Evolutionary conservation across 1,140 invertebrate species (phyloP).

Genomic region (Patella vulgata): DNA sequence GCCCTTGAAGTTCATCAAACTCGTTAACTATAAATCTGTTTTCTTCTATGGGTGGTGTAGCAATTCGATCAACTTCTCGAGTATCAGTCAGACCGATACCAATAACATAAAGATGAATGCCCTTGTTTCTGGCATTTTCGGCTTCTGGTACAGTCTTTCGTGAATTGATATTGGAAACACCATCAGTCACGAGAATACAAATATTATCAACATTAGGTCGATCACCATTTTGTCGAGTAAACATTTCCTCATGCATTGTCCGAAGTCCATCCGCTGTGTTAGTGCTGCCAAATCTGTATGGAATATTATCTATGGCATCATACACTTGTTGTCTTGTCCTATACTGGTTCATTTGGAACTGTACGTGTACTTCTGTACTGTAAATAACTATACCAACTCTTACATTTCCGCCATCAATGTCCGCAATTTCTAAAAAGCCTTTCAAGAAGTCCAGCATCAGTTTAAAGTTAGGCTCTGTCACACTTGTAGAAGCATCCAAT

Average conservation of each 20-base stretch:
- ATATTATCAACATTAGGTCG: slow-evolving; percentile 42
- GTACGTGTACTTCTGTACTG: slow-evolving; percentile 44
- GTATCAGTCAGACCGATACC: slow-evolving; percentile 39
- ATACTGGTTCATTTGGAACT: slow-evolving; percentile 50
- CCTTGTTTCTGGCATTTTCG: slow-evolving; percentile 24
- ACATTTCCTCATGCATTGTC: slow-evolving; percentile 41
- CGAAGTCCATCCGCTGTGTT: slow-evolving; percentile 49
- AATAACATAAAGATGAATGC: slow-evolving; percentile 40
- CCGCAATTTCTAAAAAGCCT: slow-evolving; percentile 41
- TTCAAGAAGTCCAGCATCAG: slow-evolving; percentile 50
- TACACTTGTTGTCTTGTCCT: slow-evolving; percentile 31
- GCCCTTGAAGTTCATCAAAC: slow-evolving; percentile 31
- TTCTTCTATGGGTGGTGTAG: slow-evolving; percentile 23
- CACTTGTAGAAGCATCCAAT: slow-evolving; percentile 52
- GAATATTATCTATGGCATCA: slow-evolving; percentile 43
- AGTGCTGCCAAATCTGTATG: slow-evolving; percentile 49
- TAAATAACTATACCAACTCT: slow-evolving; percentile 47
- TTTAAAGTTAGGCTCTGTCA: slow-evolving; percentile 44
- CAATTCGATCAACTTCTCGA: slow-evolving; percentile 41
- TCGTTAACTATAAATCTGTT: slow-evolving; percentile 37
- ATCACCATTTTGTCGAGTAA: slow-evolving; percentile 40
- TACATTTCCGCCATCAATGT: slow-evolving; percentile 43
- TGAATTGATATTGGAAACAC: slow-evolving; percentile 54
- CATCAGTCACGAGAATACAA: slow-evolving; percentile 50
- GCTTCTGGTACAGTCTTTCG: slow-evolving; percentile 47